These are phyloP conservation scores for Beris morrisii DNA, from an alignment of 2,888 invertebrate species.

Conservation along the genomic window DNA sequence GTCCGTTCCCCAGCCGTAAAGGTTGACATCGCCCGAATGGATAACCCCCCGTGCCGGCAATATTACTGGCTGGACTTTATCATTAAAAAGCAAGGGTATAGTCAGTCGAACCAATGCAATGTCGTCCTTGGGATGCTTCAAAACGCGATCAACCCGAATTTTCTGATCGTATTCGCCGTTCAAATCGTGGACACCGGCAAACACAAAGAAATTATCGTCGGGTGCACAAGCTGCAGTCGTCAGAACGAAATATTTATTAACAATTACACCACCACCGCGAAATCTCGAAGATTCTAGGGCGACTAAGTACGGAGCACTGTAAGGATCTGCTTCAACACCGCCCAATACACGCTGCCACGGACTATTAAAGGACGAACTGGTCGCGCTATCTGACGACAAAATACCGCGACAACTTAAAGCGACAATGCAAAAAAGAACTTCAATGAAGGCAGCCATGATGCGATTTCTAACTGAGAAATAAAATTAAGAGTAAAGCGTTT, in stretches of 20 bases:
- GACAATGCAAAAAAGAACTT: background rate
- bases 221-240: conserved; percentile 10
- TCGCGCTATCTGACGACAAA: background rate
- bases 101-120: conserved; percentile 11
- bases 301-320: conserved; percentile 19
- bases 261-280: conserved; percentile 17
- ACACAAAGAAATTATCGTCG: conserved; percentile 20
- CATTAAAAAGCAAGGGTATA: conserved; percentile 5
- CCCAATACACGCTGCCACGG: conserved; percentile 6
- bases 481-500: conserved; percentile 6
- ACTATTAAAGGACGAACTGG: no score
- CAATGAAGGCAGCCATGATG: conserved; percentile 5
- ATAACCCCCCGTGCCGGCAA: conserved; percentile 8
- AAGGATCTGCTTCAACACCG: conserved; percentile 9
- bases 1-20: conserved; percentile 21
- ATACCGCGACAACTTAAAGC: background rate
- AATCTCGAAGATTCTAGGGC: conserved; percentile 1
- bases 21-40: conserved; percentile 13
- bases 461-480: background rate
- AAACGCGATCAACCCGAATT: conserved; percentile 1
- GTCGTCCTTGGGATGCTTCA: conserved; percentile 10
- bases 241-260: conserved; percentile 12
- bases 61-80: conserved; percentile 4
- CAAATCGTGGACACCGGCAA: conserved; percentile 6
- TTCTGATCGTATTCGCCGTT: conserved; percentile 20